Conservation (phyloP, 2,888 invertebrate species). For the Cataglyphis rosenhaueri region DNA sequence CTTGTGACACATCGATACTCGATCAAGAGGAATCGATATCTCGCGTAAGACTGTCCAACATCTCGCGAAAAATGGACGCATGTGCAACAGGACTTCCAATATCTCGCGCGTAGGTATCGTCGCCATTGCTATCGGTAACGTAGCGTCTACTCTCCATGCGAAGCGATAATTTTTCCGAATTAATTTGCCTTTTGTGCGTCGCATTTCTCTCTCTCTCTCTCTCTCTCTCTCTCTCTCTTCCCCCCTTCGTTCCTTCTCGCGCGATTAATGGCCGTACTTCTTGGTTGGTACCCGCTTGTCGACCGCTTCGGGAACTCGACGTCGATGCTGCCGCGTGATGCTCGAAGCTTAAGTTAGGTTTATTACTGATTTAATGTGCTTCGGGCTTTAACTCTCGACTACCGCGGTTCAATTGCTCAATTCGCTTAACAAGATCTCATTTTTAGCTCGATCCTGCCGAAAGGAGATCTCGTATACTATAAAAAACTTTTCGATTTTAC, state of each 20-base stretch:
- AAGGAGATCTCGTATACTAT: background rate
- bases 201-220: slow-evolving; percentile 41
- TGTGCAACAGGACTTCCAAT: slow-evolving; percentile 24
- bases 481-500: background rate
- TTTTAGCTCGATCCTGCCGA: background rate
- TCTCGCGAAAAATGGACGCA: slow-evolving; percentile 13
- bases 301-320: slow-evolving; percentile 41
- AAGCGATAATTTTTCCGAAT: slow-evolving; percentile 75
- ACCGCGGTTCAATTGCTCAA: slow-evolving; percentile 10
- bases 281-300: slow-evolving; percentile 43
- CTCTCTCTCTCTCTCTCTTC: background rate
- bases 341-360: slow-evolving; percentile 50
- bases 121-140: slow-evolving; percentile 25
- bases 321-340: slow-evolving; percentile 41
- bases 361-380: slow-evolving; percentile 49
- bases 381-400: slow-evolving; percentile 31
- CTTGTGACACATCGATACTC: background rate
- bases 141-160: slow-evolving; percentile 61
- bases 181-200: slow-evolving; percentile 80
- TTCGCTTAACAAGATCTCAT: slow-evolving; percentile 25
- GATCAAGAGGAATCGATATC: slow-evolving; percentile 19
- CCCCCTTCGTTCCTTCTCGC: slow-evolving; percentile 51
- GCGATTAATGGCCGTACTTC: slow-evolving; percentile 69
- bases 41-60: background rate
- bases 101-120: slow-evolving; percentile 37